These are phyloP conservation scores for Zaprionus lineosus DNA, from an alignment of 2,888 invertebrate species.

Conservation along the genomic window DNA sequence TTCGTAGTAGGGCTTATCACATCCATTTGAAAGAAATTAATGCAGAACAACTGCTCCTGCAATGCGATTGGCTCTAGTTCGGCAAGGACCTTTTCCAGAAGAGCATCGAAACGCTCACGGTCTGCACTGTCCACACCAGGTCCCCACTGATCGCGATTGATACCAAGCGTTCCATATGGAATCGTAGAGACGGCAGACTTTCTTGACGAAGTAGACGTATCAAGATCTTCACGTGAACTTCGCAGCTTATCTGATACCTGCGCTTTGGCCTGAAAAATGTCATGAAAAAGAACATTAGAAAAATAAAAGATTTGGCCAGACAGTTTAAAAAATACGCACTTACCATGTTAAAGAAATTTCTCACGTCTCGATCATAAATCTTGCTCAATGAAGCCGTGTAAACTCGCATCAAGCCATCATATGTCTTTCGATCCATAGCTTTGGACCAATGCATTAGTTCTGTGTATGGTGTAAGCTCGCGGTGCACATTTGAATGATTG, in stretches of 20 bases:
- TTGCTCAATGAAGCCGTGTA: constrained; percentile 93
- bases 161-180: constrained; percentile 84
- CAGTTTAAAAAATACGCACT: too few relatives aligned
- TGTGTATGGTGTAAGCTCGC: constrained; percentile 92
- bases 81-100: constrained; percentile 92
- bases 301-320: too few relatives aligned
- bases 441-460: constrained; percentile 96
- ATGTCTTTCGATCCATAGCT: constrained; percentile 92
- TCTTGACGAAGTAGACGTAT: constrained; percentile 81
- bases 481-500: constrained; percentile 91
- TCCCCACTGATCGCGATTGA: constrained; percentile 87
- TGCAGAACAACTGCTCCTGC: constrained; percentile 97
- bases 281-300: too few relatives aligned
- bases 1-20: constrained; percentile 85
- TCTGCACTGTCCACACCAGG: constrained; percentile 86
- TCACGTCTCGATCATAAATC: constrained; percentile 93
- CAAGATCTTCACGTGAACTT: constrained; percentile 83
- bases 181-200: constrained; percentile 80
- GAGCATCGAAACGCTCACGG: constrained; percentile 86
- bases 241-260: constrained; percentile 81
- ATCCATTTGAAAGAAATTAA: constrained; percentile 94
- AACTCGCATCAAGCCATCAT: constrained; percentile 90
- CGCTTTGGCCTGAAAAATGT: constrained; percentile 74
- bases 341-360: constrained; percentile 79
- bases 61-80: constrained; percentile 95